A percentile compares a stretch with the other conserved stretches of the same genome.
These are phyloP conservation scores for Synanthedon myopaeformis DNA, from an alignment of 2,888 invertebrate genomes.

Conservation along the genomic window DNA sequence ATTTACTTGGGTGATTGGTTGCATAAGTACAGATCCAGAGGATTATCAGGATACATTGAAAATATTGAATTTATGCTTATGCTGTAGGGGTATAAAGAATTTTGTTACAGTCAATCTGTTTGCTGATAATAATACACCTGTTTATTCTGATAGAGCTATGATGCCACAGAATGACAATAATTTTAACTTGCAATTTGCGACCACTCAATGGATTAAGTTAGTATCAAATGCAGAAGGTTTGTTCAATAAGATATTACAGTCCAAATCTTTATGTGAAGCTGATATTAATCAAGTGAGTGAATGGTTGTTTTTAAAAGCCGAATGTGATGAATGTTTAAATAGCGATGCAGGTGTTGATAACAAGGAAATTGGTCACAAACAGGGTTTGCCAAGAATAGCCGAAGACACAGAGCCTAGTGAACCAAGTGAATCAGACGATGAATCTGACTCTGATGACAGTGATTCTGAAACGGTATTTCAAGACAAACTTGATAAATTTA, in stretches of 20 bases:
- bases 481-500: slow-evolving; percentile 78
- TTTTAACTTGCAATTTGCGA: slow-evolving; percentile 85
- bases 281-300: slow-evolving; percentile 81
- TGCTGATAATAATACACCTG: slow-evolving; percentile 73
- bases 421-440: slow-evolving; percentile 72
- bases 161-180: slow-evolving; percentile 41
- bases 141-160: slow-evolving; percentile 48
- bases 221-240: slow-evolving; percentile 87
- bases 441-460: slow-evolving; percentile 70
- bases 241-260: slow-evolving; percentile 80
- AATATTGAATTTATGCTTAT: slow-evolving; percentile 75
- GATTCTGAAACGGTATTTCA: slow-evolving; percentile 75
- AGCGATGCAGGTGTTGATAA: slow-evolving; percentile 62
- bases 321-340: slow-evolving; percentile 85
- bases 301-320: slow-evolving; percentile 88
- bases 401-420: slow-evolving; percentile 72
- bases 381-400: slow-evolving; percentile 59
- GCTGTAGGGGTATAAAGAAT: slow-evolving; percentile 77
- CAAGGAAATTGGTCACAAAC: slow-evolving; percentile 50
- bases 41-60: slow-evolving; percentile 78
- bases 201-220: slow-evolving; percentile 83
- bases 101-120: slow-evolving; percentile 79
- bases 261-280: slow-evolving; percentile 75
- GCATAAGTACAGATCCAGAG: slow-evolving; percentile 77
- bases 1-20: slow-evolving; percentile 78